Evolutionary conservation across 2,888 invertebrate genomes (phyloP), one percentile per base, ranked within the genome.

Genomic region (Athalia cordata): DNA sequence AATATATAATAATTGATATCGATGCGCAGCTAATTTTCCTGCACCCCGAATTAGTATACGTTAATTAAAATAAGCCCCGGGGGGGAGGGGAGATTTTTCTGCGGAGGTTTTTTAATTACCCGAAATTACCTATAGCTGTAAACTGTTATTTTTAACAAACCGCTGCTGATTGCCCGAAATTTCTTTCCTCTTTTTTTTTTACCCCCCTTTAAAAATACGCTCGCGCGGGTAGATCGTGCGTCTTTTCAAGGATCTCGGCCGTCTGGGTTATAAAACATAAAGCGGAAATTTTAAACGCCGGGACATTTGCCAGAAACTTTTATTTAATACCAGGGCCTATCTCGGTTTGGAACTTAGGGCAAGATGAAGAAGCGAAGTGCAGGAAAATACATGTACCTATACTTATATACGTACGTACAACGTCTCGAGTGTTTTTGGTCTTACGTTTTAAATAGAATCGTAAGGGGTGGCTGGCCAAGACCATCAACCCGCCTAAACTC

Each of bases 401-500:
- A 59, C n/a, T n/a, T 15, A 11, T 13, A 47, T 13, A 13, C 13
- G 13, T 9, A 4, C 8, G 45, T 8, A 15, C 52, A 52, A n/a
- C 55, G 11, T 62, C 66, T 77, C 50, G 78, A 77, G 77, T 75
- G 79, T 81, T 79, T 81, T 80, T 78, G 78, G 80, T 77, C 70
- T 77, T 77, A 77, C 57, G 79, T 66, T 81, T 84, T 85, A 84
- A 84, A 85, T 84, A 85, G 83, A 84, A 81, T 83, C 74, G 78
- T 79, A 79, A 76, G 83, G 83, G 81, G 82, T 81, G 79, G 72
- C 59, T 5, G 45, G 45, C 43, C 52, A 52, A 50, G 52, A 52
- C 50, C 15, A 68, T 13, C 49, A 65, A 65, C 65, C 43, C 45
- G 67, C 5, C 64, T 64, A 47, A 64, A 47, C 64, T 64, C 64